Evolutionary conservation across 2,888 invertebrate species (phyloP).

Genomic region (Volucella inflata): DNA sequence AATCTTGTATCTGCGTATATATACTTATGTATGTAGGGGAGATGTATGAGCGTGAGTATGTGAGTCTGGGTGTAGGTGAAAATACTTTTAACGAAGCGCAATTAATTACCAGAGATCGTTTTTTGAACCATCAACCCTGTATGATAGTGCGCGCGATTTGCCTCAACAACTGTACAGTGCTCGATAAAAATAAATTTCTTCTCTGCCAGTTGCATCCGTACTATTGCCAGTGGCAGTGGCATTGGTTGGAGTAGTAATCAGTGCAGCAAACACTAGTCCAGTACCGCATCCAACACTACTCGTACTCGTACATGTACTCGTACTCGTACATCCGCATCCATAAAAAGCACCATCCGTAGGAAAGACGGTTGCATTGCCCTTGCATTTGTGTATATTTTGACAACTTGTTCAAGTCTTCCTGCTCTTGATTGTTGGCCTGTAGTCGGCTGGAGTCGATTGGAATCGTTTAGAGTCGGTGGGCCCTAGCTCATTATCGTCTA

Average conservation of each 20-base stretch:
- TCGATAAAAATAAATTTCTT: conserved; percentile 63
- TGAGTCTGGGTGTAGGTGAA: conserved; percentile 25
- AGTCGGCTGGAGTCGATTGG: no score
- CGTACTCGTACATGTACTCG: conserved; percentile 8
- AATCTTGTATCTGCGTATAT: conserved; percentile 28
- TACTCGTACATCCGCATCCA: conserved; percentile 9
- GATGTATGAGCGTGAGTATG: conserved; percentile 4
- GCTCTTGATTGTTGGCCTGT: background rate
- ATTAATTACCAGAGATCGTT: conserved; percentile 61
- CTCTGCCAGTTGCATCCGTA: conserved; percentile 8
- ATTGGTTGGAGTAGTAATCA: conserved; percentile 23
- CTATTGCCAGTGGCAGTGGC: no score
- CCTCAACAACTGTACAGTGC: no score
- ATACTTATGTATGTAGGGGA: no score
- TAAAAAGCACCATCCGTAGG: conserved; percentile 37
- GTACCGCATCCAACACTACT: background rate
- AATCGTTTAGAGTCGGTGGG: conserved; percentile 14
- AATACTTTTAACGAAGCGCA: conserved; percentile 61
- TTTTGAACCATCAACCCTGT: conserved; percentile 46
- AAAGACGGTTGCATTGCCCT: background rate
- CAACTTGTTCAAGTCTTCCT: conserved; percentile 70
- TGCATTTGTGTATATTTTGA: conserved; percentile 70
- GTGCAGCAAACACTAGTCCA: conserved; percentile 16
- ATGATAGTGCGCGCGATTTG: background rate
- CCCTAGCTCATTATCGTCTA: conserved; percentile 27